A percentile compares a stretch with the other conserved stretches of the same genome.
These are phyloP conservation scores for Diabrotica balteata DNA, from an alignment of 2,888 invertebrate genomes.

Conservation along the genomic window DNA sequence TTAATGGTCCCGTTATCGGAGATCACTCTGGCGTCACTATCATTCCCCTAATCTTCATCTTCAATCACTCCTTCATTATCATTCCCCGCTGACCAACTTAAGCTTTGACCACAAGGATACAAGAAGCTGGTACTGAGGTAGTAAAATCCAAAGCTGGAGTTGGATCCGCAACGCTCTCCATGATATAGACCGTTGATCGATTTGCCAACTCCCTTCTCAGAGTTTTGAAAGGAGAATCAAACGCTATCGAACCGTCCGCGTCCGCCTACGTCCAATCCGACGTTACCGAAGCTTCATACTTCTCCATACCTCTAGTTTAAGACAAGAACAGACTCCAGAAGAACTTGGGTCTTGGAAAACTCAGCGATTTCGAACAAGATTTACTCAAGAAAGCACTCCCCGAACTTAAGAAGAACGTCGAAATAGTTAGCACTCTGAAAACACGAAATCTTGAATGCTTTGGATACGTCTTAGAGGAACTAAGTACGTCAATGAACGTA, in stretches of 20 bases:
- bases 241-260: conserved; percentile 93
- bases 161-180: conserved; percentile 97
- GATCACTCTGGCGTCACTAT: conserved; percentile 99
- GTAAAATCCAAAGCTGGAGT: conserved; percentile 98
- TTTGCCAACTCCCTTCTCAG: conserved; percentile 85
- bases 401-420: conserved; percentile 92
- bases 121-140: conserved; percentile 99
- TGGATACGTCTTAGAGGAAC: too few relatives aligned
- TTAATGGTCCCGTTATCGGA: conserved; percentile 93
- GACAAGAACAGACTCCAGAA: conserved; percentile 91
- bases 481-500: too few relatives aligned
- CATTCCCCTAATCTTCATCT: conserved; percentile 94
- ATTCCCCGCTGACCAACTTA: conserved; percentile 80
- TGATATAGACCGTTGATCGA: conserved; percentile 97
- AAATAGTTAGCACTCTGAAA: too few relatives aligned
- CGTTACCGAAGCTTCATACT: conserved; percentile 89
- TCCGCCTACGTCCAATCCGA: conserved; percentile 90
- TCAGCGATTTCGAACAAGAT: conserved; percentile 82
- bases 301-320: conserved; percentile 87
- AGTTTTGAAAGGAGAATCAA: conserved; percentile 85
- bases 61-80: conserved; percentile 82
- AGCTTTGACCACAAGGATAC: conserved; percentile 90
- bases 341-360: conserved; percentile 89
- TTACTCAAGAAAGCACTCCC: conserved; percentile 88
- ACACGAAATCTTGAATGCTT: too few relatives aligned